A percentile compares a stretch with the other conserved stretches of the same genome.
Conservation (phyloP, 2,888 invertebrate species). For the Drosophila seclusa region DNA sequence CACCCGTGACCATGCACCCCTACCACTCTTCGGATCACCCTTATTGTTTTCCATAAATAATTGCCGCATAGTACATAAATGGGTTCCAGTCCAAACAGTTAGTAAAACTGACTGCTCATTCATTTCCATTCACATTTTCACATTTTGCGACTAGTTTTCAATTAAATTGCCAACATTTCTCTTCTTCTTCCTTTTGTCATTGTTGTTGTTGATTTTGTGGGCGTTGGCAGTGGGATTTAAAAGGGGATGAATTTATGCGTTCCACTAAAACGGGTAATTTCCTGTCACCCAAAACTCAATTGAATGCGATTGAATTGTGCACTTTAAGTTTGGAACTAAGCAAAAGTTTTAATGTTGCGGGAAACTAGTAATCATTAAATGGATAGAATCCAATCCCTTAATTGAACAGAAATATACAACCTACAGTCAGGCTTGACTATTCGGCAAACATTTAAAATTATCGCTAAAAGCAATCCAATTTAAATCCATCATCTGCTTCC, state of each 20-base stretch:
- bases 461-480: neutral
- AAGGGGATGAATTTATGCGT: neutral
- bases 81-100: conserved; percentile 15
- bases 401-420: neutral
- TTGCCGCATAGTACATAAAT: conserved; percentile 56
- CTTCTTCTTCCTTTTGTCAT: neutral
- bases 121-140: conserved; percentile 1
- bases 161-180: conserved; percentile 6
- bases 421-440: neutral
- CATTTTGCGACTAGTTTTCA: conserved; percentile 9
- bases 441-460: neutral
- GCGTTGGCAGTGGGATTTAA: conserved; percentile 1
- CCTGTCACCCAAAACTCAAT: conserved; percentile 3
- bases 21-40: neutral
- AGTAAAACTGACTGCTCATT: neutral
- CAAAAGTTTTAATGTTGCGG: neutral
- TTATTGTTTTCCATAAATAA: conserved; percentile 32
- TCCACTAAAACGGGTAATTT: neutral
- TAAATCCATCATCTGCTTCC: neutral
- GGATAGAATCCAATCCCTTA: neutral
- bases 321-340: conserved; percentile 1
- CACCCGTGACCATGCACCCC: neutral
- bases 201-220: conserved; percentile 9
- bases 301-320: conserved; percentile 11
- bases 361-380: neutral